Evolutionary conservation across 2,113 vertebrate genomes (phyloP), one percentile per base, ranked within the genome.

Genomic region (Colius striatus): DNA sequence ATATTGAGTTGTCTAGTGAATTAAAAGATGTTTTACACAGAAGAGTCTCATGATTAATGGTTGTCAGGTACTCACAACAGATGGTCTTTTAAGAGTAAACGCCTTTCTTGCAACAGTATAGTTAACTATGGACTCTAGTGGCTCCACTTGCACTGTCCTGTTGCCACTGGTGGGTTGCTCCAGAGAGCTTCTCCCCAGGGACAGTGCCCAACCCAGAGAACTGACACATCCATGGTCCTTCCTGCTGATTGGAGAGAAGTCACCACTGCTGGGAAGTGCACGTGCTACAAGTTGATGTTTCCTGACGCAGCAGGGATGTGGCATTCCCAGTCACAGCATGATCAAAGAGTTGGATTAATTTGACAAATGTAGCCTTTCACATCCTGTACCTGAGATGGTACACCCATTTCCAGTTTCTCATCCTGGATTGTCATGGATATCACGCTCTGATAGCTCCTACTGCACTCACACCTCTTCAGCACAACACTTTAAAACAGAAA

Each of bases 371-470:
- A 32, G 60, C 61, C 43, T 41, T 30, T 62, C 32, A 10, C 61
- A 71, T 66, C 62, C 73, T 38, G 73, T 34, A 41, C 62, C 73
- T 15, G 60, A 50, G 29, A 27, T 0, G 2, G 43, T 41, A 50
- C 83, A 38, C 82, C 73, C 87, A 75, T 79, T 92, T 92, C 94
- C 90, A 70, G 90, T 21, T 79, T 67, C 83, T 79, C 83, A 65
- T 43, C 73, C 87, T 8, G 9, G 25, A n/a, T 43, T 82, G 55
- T 3, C 2, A 30, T 55, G 51, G 48, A 8, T 47, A 27, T 20
- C 20, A 38, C 2, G 19, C 47, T 48, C 60, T n/a, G 60, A 51
- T 5, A 62, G 58, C 4, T 29, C 38, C 43, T 11, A 13, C 4
- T 38, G 32, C 51, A 4, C 16, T 48, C 65, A 11, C 3, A 45